Conservation (phyloP, 2,113 vertebrate genomes). For the Paramormyrops kingsleyae region DNA sequence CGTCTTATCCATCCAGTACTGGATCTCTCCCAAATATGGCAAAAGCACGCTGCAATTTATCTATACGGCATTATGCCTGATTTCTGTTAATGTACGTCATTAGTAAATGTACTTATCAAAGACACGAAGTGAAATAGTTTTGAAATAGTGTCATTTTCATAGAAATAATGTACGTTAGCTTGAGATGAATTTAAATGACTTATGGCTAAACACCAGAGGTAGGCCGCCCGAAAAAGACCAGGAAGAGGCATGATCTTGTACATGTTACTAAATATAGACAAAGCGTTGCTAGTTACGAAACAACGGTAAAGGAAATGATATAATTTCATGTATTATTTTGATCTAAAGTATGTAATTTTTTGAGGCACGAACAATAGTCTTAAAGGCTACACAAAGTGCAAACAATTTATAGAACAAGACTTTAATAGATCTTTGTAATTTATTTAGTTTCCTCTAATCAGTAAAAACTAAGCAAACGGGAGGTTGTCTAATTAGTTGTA, state of each 20-base stretch:
- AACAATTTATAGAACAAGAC: not conserved
- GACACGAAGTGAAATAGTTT: not conserved
- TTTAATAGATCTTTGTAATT: not conserved
- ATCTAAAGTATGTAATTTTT: not conserved
- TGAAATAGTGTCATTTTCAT: not conserved
- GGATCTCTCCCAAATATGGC: not conserved
- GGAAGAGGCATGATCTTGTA: not conserved
- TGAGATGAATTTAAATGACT: not conserved
- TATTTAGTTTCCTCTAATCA: not conserved
- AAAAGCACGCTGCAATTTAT: not conserved
- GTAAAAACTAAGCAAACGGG: not conserved
- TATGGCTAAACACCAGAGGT: not conserved
- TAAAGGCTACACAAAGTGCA: not conserved
- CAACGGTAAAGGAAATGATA: not conserved
- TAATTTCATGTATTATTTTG: not conserved
- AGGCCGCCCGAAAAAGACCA: not conserved
- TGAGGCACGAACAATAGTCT: not conserved
- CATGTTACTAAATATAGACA: not conserved
- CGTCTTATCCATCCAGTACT: not conserved
- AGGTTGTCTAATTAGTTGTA: not conserved
- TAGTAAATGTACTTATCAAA: not conserved
- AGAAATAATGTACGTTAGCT: not conserved
- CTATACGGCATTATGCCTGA: not conserved
- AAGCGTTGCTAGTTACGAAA: not conserved
- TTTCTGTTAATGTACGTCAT: not conserved